Base-by-base conservation (phyloP, 2,113 vertebrate genomes). In the Grammatotria lemairii region DNA sequence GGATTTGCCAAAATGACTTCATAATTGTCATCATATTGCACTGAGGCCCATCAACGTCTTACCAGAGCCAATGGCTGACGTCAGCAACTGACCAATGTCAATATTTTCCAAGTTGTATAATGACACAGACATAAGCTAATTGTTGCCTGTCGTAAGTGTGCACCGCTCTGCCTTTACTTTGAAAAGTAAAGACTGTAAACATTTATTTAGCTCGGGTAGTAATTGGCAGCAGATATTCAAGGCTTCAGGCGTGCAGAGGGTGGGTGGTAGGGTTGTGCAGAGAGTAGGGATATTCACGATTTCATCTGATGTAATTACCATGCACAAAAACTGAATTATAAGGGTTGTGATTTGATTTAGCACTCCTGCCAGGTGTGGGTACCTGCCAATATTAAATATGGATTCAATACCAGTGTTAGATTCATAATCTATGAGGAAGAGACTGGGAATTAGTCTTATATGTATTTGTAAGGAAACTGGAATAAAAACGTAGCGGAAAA, bases 81-180 rank as follows among this genome's bases (percentile, higher is more conserved):
- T 90, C 91, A 87, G 83, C 85, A 2, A 63, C 83, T 55, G 88
- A 91, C 90, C 90, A 88, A 73, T 85, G 86, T 85, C 60, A 2
- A 23, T 49, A 6, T 12, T 19, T 82, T 84, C 63, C 42, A 58
- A 75, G 80, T 81, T 88, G 54, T 85, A 89, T 53, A 88, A 85
- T 60, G 57, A 81, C 51, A 49, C 54, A 68, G 78, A 83, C 54
- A 54, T 35, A 82, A 84, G 88, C 75, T 81, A 82, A 88, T 87
- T 31, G 51, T 82, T 73, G 40, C 26, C 60, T 2, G 57, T 47
- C 21, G 28, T 38, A 21, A 81, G 14, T 81, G 33, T 82, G 82
- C 40, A 85, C 68, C 31, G 6, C 80, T 54, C 11, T 49, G 26
- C 54, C 55, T 84, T 79, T 86, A 60, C 84, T 89, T 89, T 42